Evolutionary conservation across 2,888 invertebrate genomes (phyloP).

Genomic region (Drosophila peninsularis): DNA sequence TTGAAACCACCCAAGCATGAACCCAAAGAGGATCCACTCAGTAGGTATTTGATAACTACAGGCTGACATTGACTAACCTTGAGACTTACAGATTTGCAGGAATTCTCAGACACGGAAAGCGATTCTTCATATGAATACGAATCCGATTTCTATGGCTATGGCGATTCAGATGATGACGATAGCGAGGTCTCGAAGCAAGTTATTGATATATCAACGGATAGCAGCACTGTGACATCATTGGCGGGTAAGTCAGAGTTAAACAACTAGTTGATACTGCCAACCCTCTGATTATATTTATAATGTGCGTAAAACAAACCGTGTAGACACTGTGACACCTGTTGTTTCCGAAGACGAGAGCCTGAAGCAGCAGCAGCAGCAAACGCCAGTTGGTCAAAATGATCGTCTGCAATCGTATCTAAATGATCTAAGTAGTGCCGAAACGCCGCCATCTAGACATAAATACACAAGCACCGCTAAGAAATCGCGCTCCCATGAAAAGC

Average conservation of each 20-base stretch:
- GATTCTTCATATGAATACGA: constrained; percentile 57
- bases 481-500: constrained; percentile 43
- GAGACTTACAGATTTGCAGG: constrained; percentile 37
- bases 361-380: constrained; percentile 20
- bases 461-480: constrained; percentile 30
- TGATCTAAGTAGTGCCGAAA: constrained; percentile 59
- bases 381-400: constrained; percentile 30
- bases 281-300: constrained; percentile 75
- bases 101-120: constrained; percentile 39
- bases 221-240: constrained; percentile 49
- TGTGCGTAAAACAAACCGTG: constrained; percentile 73
- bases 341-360: constrained; percentile 68
- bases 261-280: constrained; percentile 74
- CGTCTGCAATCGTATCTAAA: constrained; percentile 58
- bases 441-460: constrained; percentile 56
- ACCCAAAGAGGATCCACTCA: constrained; percentile 62
- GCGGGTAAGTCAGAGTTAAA: constrained; percentile 64
- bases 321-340: constrained; percentile 77
- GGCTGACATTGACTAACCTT: background rate
- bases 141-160: constrained; percentile 59
- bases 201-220: constrained; percentile 70
- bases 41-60: constrained; percentile 32
- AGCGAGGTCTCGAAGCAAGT: constrained; percentile 35
- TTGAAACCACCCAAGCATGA: constrained; percentile 42
- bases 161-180: constrained; percentile 48